Evolutionary conservation across 2,113 vertebrate species (phyloP).

Genomic region (Macquaria australasica): DNA sequence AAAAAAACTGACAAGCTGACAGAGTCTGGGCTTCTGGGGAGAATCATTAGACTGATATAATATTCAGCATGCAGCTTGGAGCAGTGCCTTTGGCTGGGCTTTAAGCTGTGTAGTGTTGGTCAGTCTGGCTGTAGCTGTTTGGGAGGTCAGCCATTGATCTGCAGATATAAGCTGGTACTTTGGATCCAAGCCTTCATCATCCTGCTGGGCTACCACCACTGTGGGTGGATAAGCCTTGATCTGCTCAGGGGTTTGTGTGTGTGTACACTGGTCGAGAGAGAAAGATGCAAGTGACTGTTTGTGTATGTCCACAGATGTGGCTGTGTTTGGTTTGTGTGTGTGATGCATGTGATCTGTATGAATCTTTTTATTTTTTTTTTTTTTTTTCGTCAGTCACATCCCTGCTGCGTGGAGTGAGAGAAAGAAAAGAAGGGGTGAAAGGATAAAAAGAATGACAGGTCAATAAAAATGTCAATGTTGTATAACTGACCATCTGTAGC

Average conservation of each 20-base stretch:
- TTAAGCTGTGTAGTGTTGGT: slow-evolving; percentile 67
- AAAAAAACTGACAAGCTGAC: slow-evolving; percentile 48
- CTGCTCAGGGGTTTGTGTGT: slow-evolving; percentile 60
- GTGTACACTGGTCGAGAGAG: slow-evolving; percentile 15
- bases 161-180: slow-evolving; percentile 77
- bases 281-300: slow-evolving; percentile 21
- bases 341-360: slow-evolving; percentile 30
- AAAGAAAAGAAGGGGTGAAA: not conserved
- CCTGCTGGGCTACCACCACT: slow-evolving; percentile 63
- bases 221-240: slow-evolving; percentile 82
- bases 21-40: slow-evolving; percentile 47
- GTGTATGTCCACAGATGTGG: slow-evolving; percentile 36
- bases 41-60: slow-evolving; percentile 70
- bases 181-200: slow-evolving; percentile 77
- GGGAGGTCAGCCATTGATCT: slow-evolving; percentile 81
- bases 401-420: not conserved
- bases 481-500: not conserved
- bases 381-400: not conserved
- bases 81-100: slow-evolving; percentile 63
- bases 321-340: slow-evolving; percentile 25
- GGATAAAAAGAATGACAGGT: not conserved
- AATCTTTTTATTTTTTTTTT: too few species aligned
- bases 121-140: slow-evolving; percentile 60
- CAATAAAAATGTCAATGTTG: not conserved
- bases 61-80: slow-evolving; percentile 69